phyloP scores from a whole-genome alignment of 2,797 vertebrate genomes.

The Darevskia nairensis region DNA sequence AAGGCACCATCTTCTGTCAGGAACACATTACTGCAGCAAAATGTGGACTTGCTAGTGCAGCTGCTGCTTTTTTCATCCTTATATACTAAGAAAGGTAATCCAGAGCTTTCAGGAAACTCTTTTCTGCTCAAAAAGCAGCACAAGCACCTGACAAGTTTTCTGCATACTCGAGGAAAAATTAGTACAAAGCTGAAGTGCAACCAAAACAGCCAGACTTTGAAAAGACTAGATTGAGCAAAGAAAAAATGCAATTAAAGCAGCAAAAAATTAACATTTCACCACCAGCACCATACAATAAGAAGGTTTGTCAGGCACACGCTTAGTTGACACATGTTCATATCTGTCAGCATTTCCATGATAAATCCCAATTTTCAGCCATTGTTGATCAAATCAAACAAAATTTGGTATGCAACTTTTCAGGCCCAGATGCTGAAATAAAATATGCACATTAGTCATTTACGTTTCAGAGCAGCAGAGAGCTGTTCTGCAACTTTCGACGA shows the following conservation, averaged over 20 bases:
- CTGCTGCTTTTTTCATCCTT: neutral
- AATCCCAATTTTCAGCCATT: slow-evolving; percentile 78
- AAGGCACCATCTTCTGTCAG: slow-evolving; percentile 76
- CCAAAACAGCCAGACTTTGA: slow-evolving; percentile 38
- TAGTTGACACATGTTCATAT: slow-evolving; percentile 74
- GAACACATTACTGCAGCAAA: slow-evolving; percentile 62
- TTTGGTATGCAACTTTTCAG: slow-evolving; percentile 77
- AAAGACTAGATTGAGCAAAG: slow-evolving; percentile 70
- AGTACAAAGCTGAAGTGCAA: slow-evolving; percentile 49
- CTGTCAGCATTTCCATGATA: slow-evolving; percentile 78
- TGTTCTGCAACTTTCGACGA: slow-evolving; percentile 59
- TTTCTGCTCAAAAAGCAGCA: neutral
- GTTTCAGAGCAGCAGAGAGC: slow-evolving; percentile 70
- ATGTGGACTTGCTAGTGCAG: neutral
- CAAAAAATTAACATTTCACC: slow-evolving; percentile 61
- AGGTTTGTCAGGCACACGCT: slow-evolving; percentile 76
- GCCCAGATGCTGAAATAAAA: slow-evolving; percentile 79
- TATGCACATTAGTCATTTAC: slow-evolving; percentile 78
- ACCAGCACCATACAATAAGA: slow-evolving; percentile 74
- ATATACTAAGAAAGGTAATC: slow-evolving; percentile 12
- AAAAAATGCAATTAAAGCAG: slow-evolving; percentile 63
- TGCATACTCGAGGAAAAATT: slow-evolving; percentile 60
- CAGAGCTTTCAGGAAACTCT: neutral
- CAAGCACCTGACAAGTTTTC: slow-evolving; percentile 49
- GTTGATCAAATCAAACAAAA: slow-evolving; percentile 76